Conservation (phyloP, 2,113 vertebrate genomes). For the Jacana jacana region DNA sequence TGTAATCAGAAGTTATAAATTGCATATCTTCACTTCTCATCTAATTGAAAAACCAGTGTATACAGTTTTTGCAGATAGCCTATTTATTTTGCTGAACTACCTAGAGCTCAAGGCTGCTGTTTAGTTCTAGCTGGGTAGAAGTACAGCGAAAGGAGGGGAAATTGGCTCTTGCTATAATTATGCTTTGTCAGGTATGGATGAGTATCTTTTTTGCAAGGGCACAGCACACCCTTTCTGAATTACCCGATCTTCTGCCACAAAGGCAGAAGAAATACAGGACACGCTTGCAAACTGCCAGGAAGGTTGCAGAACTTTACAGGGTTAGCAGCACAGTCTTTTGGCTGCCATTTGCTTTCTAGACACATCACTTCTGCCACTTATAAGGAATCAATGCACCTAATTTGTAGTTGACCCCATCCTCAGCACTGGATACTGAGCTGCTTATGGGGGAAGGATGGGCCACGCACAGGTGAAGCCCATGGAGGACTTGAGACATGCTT, state of each 20-base stretch:
- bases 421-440: background rate
- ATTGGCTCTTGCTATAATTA: background rate
- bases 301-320: background rate
- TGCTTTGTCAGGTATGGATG: background rate
- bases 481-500: background rate
- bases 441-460: background rate
- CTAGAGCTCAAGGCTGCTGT: background rate
- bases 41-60: background rate
- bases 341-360: background rate
- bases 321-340: background rate
- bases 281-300: background rate
- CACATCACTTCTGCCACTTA: background rate
- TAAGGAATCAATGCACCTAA: background rate
- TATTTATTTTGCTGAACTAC: background rate
- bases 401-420: background rate
- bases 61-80: background rate
- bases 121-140: background rate
- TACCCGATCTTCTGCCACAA: background rate
- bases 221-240: background rate
- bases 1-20: conserved; percentile 8
- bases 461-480: background rate
- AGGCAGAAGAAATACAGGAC: background rate
- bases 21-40: background rate
- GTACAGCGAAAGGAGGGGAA: background rate
- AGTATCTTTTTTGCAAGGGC: background rate